These are phyloP conservation scores for Gnatocerus cornutus DNA, from an alignment of 2,888 invertebrate species.

Conservation along the genomic window DNA sequence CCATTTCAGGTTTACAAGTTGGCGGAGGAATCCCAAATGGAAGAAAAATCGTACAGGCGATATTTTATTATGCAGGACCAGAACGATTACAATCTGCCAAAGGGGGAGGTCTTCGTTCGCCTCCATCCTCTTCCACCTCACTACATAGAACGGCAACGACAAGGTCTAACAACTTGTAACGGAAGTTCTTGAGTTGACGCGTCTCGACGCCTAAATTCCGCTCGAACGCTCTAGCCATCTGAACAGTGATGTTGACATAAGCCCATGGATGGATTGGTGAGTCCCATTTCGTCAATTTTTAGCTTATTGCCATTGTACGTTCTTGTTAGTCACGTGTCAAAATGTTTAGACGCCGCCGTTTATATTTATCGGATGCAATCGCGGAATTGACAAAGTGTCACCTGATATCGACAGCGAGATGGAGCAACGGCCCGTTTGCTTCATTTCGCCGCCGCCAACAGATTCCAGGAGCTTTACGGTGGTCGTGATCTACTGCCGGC, in stretches of 20 bases:
- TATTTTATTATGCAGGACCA: conserved; percentile 51
- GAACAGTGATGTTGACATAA: conserved; percentile 42
- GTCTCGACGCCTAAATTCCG: conserved; percentile 38
- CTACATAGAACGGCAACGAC: conserved; percentile 37
- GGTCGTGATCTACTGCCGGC: conserved; percentile 18
- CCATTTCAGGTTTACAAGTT: conserved; percentile 43
- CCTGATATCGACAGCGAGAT: conserved; percentile 29
- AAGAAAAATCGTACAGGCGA: conserved; percentile 45
- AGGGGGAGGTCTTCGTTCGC: conserved; percentile 15
- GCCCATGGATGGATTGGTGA: conserved; percentile 34
- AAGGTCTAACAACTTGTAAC: conserved; percentile 48
- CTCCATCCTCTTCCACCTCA: conserved; percentile 32
- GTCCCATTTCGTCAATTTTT: conserved; percentile 12
- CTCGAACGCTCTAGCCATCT: conserved; percentile 31
- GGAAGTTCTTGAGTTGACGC: conserved; percentile 51
- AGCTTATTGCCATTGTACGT: conserved; percentile 15
- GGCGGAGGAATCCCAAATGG: conserved; percentile 50
- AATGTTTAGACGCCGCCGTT: neutral
- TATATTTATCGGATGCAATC: conserved; percentile 28
- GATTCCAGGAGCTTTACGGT: neutral
- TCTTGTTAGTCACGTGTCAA: conserved; percentile 26
- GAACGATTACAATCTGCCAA: conserved; percentile 50
- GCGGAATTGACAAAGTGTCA: conserved; percentile 39
- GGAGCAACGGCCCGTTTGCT: conserved; percentile 25
- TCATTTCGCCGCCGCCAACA: conserved; percentile 26